These are phyloP conservation scores for Agelas oroides DNA, from an alignment of 37 sponge, comb jelly and placozoan genomes.

Conservation along the genomic window DNA sequence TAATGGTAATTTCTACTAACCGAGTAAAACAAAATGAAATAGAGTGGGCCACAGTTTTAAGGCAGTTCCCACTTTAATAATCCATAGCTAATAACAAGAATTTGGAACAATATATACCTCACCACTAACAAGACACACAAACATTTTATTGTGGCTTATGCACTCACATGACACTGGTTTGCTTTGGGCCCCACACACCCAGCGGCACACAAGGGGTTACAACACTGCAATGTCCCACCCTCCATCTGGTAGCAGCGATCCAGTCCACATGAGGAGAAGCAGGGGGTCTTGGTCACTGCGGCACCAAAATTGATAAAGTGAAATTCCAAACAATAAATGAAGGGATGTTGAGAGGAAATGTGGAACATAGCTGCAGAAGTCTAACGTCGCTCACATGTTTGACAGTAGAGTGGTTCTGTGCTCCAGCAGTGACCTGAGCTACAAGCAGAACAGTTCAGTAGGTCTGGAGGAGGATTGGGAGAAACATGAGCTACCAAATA, in stretches of 20 bases:
- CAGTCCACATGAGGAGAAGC: too few relatives aligned
- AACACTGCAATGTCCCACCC: slow-evolving; percentile 26
- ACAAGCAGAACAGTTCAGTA: too few relatives aligned
- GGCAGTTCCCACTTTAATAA: too few relatives aligned
- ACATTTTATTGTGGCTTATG: too few relatives aligned
- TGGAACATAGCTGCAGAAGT: too few relatives aligned
- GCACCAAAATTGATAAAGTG: too few relatives aligned
- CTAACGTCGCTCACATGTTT: slow-evolving; percentile 29
- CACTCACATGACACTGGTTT: slow-evolving; percentile 49
- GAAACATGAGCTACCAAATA: background rate
- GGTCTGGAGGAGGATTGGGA: background rate
- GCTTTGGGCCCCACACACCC: slow-evolving; percentile 56
- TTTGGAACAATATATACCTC: too few relatives aligned
- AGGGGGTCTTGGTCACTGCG: slow-evolving; percentile 48
- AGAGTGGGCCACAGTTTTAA: background rate
- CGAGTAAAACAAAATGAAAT: too few relatives aligned
- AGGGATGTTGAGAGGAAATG: too few relatives aligned
- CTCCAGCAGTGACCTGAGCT: slow-evolving; percentile 10
- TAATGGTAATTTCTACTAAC: too few relatives aligned
- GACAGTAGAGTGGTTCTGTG: slow-evolving; percentile 13
- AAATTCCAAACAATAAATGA: too few relatives aligned
- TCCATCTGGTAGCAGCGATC: slow-evolving; percentile 25
- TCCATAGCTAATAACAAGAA: too few relatives aligned
- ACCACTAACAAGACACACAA: background rate
- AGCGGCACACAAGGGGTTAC: slow-evolving; percentile 67